Base-by-base conservation (phyloP, 2,797 vertebrate genomes). In the Enteromius anoplus region DNA sequence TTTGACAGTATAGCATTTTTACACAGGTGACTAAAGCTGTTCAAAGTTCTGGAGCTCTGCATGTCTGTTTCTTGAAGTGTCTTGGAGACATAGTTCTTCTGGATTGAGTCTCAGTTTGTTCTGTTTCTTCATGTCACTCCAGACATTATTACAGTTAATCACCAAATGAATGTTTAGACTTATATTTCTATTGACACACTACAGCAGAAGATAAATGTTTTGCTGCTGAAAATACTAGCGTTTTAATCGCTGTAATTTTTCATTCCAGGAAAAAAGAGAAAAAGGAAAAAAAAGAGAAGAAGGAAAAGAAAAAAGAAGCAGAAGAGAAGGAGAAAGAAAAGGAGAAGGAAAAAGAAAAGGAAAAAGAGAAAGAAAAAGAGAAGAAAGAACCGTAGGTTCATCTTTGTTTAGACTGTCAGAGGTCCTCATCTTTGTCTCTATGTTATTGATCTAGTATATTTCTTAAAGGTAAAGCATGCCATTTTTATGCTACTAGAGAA, bases 241-340 rank as follows among this genome's bases (percentile, higher is more conserved):
- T 8, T 53, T 19, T 21, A 21, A 21, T 53, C 19, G 6, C 8
- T 21, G 19, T 9, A 1, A 60, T 32, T 8, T 64, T 26, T 58
- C 7, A 11, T 34, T 26, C 26, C 84, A 96, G 96, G 65, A 95
- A 95, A 87, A 84, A 91, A 49, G 93, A 94, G 88, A 94, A 94
- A 87, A 94, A 94, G 83, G 95, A 91, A 51, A 93, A 93, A 83
- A 93, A 93, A 45, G 92, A 95, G 65, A 91, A 93, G 1, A 92
- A 95, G 65, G 87, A 93, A 76, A 94, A 95, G 55, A 90, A 93
- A 29, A 94, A 94, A 82, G 93, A 93, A 32, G 87, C 90, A 3
- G 89, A 93, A 65, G 93, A 92, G 65, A 89, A 93, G n/a, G 88
- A 95, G 1, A 86, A 92, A 1, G 49, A 92, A 0, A 80, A 91